These are phyloP conservation scores for Autographa pulchrina DNA, from an alignment of 2,888 invertebrate species.

Conservation along the genomic window DNA sequence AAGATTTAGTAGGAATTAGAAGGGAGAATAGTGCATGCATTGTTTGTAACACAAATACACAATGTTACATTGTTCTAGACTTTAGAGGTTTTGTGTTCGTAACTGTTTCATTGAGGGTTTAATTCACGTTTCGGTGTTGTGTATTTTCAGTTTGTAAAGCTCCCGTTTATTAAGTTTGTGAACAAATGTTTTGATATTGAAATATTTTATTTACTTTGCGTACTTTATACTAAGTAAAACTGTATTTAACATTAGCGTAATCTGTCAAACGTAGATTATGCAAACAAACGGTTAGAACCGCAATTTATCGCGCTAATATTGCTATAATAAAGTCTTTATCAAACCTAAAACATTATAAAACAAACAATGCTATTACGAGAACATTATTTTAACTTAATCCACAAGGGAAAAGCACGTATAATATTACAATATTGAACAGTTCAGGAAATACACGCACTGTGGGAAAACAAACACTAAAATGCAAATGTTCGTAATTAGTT, in stretches of 20 bases:
- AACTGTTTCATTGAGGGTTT: conserved; percentile 64
- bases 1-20: conserved; percentile 81
- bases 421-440: conserved; percentile 36
- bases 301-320: conserved; percentile 19
- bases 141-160: conserved; percentile 46
- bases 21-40: conserved; percentile 76
- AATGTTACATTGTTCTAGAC: conserved; percentile 81
- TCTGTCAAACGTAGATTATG: not conserved
- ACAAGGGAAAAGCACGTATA: conserved; percentile 32
- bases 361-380: conserved; percentile 21
- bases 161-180: conserved; percentile 24
- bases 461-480: conserved; percentile 76
- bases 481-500: conserved; percentile 78
- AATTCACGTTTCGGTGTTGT: conserved; percentile 49
- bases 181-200: conserved; percentile 12
- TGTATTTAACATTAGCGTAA: not conserved
- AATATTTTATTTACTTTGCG: not conserved
- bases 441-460: conserved; percentile 56
- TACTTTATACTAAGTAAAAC: not conserved
- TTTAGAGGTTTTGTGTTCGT: conserved; percentile 70
- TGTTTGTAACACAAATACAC: conserved; percentile 84
- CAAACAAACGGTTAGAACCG: not conserved
- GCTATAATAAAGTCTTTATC: conserved; percentile 13
- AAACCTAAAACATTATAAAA: conserved; percentile 1
- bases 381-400: conserved; percentile 36